phyloP scores from a whole-genome alignment of 2,888 invertebrate species.

The Nemoura dubitans region DNA sequence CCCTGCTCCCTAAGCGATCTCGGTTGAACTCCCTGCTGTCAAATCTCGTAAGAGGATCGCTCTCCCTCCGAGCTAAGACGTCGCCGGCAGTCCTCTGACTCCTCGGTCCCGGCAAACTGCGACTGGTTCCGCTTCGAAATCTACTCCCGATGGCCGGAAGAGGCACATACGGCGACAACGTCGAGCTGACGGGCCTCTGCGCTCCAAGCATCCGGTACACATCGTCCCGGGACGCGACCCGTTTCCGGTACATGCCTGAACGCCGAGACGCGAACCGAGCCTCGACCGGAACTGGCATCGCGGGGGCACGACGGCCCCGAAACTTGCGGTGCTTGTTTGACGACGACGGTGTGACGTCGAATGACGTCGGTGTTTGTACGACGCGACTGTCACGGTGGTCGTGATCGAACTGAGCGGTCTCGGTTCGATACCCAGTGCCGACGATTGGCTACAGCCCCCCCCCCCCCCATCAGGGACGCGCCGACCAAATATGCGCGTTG shows the following conservation, averaged over 20 bases:
- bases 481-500: neutral
- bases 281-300: neutral
- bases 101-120: neutral
- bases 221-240: neutral
- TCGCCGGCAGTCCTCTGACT: neutral
- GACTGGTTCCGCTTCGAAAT: neutral
- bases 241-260: neutral
- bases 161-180: slow-evolving; percentile 26
- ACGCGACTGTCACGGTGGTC: neutral
- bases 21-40: neutral
- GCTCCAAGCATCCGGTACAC: neutral
- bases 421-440: neutral
- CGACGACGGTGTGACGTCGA: neutral
- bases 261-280: neutral
- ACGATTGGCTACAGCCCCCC: neutral
- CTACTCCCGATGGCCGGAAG: slow-evolving; percentile 30
- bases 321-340: neutral
- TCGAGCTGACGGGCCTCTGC: slow-evolving; percentile 29
- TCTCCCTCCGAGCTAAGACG: neutral
- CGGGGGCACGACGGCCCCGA: neutral
- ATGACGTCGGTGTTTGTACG: neutral
- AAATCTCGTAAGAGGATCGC: neutral
- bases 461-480: neutral
- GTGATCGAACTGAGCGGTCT: neutral
- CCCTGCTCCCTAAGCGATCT: neutral